These are phyloP conservation scores for Diarsia dahlii DNA, from an alignment of 2,888 invertebrate species.

Conservation along the genomic window DNA sequence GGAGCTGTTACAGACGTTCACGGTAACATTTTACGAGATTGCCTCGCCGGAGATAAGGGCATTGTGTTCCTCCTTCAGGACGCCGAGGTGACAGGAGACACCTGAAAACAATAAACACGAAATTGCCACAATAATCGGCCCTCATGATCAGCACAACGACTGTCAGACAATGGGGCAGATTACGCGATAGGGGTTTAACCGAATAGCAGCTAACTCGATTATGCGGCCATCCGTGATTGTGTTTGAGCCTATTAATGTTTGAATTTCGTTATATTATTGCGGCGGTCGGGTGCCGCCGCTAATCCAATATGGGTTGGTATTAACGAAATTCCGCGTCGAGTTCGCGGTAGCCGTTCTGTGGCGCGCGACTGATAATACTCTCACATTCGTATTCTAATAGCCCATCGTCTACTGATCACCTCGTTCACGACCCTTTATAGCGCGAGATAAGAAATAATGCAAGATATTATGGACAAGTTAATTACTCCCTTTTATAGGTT, in stretches of 20 bases:
- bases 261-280: conserved; percentile 90
- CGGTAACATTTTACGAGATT: conserved; percentile 78
- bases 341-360: conserved; percentile 73
- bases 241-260: conserved; percentile 90
- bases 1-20: conserved; percentile 54
- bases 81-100: conserved; percentile 79
- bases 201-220: conserved; percentile 90
- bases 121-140: conserved; percentile 90
- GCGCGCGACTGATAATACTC: conserved; percentile 72
- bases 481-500: conserved; percentile 30
- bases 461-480: conserved; percentile 23
- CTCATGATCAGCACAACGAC: conserved; percentile 87
- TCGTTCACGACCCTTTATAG: conserved; percentile 60
- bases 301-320: conserved; percentile 87
- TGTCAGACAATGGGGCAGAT: conserved; percentile 89
- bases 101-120: conserved; percentile 89
- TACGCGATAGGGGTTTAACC: conserved; percentile 89
- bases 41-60: conserved; percentile 76
- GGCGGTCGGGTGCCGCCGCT: conserved; percentile 81
- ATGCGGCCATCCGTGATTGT: conserved; percentile 90
- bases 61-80: conserved; percentile 81
- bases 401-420: conserved; percentile 66
- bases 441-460: conserved; percentile 54
- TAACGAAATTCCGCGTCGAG: conserved; percentile 82
- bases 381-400: conserved; percentile 73